Evolutionary conservation across 2,113 vertebrate genomes (phyloP).

Genomic region (Forbesichthys papilliferus): DNA sequence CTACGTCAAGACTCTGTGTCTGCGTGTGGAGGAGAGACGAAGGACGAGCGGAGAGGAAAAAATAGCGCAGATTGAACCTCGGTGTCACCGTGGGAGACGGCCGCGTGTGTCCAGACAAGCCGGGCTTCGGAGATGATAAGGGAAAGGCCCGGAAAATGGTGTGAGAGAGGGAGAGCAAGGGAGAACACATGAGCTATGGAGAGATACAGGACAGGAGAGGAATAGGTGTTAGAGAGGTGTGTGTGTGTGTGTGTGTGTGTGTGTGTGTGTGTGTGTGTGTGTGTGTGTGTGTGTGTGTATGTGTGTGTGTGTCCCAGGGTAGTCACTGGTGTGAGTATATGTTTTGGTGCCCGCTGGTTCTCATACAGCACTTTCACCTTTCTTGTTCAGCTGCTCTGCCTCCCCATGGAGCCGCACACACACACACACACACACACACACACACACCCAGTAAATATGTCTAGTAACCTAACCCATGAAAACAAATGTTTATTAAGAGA

Average conservation of each 20-base stretch:
- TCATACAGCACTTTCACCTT: slow-evolving; percentile 65
- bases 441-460: slow-evolving; percentile 17
- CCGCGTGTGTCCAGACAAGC: slow-evolving; percentile 65
- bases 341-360: slow-evolving; percentile 66
- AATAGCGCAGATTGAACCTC: slow-evolving; percentile 67
- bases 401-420: slow-evolving; percentile 42
- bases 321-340: slow-evolving; percentile 63
- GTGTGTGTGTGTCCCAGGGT: slow-evolving; percentile 44
- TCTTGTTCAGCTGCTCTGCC: slow-evolving; percentile 35
- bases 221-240: slow-evolving; percentile 67
- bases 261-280: slow-evolving; percentile 50
- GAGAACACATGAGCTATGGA: slow-evolving; percentile 50
- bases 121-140: slow-evolving; percentile 53
- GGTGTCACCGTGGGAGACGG: slow-evolving; percentile 59
- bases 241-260: slow-evolving; percentile 31
- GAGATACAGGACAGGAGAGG: slow-evolving; percentile 63
- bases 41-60: slow-evolving; percentile 30
- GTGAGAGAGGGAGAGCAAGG: slow-evolving; percentile 43
- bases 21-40: slow-evolving; percentile 7
- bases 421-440: slow-evolving; percentile 42
- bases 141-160: slow-evolving; percentile 48
- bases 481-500: no score
- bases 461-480: no score
- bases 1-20: slow-evolving; percentile 14
- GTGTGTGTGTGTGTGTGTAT: neutral